Evolutionary conservation across 2,113 vertebrate genomes (phyloP).

Genomic region (Microtus oregoni): DNA sequence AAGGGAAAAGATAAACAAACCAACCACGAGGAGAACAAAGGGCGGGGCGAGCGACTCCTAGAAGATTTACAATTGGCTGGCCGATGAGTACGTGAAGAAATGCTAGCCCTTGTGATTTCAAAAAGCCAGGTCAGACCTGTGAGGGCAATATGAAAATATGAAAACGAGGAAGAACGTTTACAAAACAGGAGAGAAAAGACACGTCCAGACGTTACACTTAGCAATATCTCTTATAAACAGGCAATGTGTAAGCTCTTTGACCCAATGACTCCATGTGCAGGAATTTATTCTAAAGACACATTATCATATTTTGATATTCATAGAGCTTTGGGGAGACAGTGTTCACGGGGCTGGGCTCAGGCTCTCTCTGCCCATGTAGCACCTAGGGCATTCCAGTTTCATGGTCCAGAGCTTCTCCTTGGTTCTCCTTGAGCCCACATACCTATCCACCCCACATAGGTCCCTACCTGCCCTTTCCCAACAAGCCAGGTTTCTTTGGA

Average conservation of each 20-base stretch:
- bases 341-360: neutral
- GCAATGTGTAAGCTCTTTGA: neutral
- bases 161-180: constrained; percentile 18
- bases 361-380: neutral
- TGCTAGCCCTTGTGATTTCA: neutral
- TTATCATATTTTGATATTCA: neutral
- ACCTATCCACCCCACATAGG: neutral
- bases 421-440: neutral
- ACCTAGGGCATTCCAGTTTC: neutral
- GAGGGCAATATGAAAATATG: neutral
- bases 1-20: constrained; percentile 24
- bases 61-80: neutral
- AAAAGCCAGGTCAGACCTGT: neutral
- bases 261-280: neutral
- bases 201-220: neutral
- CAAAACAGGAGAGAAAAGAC: neutral
- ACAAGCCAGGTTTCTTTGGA: neutral
- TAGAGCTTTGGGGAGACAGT: neutral
- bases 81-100: neutral
- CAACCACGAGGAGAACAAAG: neutral
- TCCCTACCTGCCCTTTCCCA: neutral
- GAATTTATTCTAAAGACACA: neutral
- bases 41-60: neutral
- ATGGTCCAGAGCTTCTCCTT: neutral
- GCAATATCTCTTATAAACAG: neutral